Evolutionary conservation across 2,113 vertebrate species (phyloP).

Genomic region (Cathartes aura): DNA sequence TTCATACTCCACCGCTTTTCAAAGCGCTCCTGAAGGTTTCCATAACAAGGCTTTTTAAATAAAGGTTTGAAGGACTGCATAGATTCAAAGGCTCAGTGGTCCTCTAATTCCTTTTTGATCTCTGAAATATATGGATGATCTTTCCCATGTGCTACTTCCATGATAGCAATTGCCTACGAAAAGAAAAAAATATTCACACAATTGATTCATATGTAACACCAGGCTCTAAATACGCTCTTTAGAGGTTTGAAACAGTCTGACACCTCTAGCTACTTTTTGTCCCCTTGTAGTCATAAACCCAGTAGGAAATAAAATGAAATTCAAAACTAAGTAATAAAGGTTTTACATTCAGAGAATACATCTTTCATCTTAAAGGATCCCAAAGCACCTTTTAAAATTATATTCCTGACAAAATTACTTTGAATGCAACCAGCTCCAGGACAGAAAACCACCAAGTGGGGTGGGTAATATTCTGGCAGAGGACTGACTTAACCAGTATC

Average conservation of each 20-base stretch:
- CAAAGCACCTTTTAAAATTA: constrained; percentile 68
- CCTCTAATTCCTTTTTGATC: constrained; percentile 86
- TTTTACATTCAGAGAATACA: constrained; percentile 65
- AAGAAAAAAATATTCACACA: constrained; percentile 57
- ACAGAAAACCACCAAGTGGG: background rate
- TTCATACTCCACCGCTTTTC: constrained; percentile 20
- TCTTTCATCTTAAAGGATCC: constrained; percentile 73
- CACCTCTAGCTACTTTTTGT: constrained; percentile 74
- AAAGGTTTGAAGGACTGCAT: constrained; percentile 59
- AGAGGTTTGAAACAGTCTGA: constrained; percentile 70
- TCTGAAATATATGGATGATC: constrained; percentile 90
- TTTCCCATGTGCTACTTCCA: constrained; percentile 94
- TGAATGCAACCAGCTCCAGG: constrained; percentile 47
- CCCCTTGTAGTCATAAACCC: constrained; percentile 72
- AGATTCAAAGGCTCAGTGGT: constrained; percentile 76
- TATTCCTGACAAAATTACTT: constrained; percentile 61
- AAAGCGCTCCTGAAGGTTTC: constrained; percentile 58
- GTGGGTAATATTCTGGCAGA: constrained; percentile 4
- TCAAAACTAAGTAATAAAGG: constrained; percentile 67
- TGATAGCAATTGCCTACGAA: constrained; percentile 89
- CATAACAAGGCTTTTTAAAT: constrained; percentile 65
- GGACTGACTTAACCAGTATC: background rate
- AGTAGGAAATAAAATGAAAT: constrained; percentile 71
- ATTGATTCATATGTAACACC: constrained; percentile 71
- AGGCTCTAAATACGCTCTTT: constrained; percentile 71